phyloP scores from a whole-genome alignment of 1,140 invertebrate genomes.

The Listronotus bonariensis region DNA sequence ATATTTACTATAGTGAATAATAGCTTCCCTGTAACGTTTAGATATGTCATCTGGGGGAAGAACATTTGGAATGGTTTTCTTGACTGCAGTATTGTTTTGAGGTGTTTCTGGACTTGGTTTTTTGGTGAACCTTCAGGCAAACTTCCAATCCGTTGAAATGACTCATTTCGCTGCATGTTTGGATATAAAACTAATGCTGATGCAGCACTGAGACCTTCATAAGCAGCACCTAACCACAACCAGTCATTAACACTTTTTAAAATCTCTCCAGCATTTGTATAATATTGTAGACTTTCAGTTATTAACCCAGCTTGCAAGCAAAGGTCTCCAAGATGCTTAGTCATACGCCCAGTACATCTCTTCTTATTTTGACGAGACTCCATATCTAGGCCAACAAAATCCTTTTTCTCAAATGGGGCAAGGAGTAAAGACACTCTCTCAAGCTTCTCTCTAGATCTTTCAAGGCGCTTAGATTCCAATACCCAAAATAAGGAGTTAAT shows the following conservation, averaged over 20 bases:
- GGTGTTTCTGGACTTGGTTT: constrained; percentile 55
- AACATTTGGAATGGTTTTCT: constrained; percentile 56
- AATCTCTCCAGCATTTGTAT: constrained; percentile 81
- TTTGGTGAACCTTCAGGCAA: constrained; percentile 75
- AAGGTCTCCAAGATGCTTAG: constrained; percentile 92
- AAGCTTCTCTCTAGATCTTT: constrained; percentile 79
- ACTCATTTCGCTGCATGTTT: constrained; percentile 71
- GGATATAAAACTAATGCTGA: constrained; percentile 86
- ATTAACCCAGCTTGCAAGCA: constrained; percentile 87
- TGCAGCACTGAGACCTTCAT: constrained; percentile 87
- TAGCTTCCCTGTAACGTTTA: constrained; percentile 87
- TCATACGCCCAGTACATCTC: constrained; percentile 81
- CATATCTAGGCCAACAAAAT: constrained; percentile 90
- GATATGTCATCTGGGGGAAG: constrained; percentile 83
- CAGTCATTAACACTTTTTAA: constrained; percentile 90
- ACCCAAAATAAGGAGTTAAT: constrained; percentile 89
- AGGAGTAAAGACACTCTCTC: constrained; percentile 82
- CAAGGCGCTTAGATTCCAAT: constrained; percentile 87
- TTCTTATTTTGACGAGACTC: constrained; percentile 87
- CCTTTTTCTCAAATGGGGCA: constrained; percentile 95
- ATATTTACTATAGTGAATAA: constrained; percentile 94
- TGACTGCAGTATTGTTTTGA: constrained; percentile 46
- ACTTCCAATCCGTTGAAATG: constrained; percentile 81
- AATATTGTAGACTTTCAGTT: constrained; percentile 82
- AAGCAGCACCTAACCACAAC: constrained; percentile 88